Conservation (phyloP, 2,888 invertebrate genomes). For the Stenichneumon culpator region DNA sequence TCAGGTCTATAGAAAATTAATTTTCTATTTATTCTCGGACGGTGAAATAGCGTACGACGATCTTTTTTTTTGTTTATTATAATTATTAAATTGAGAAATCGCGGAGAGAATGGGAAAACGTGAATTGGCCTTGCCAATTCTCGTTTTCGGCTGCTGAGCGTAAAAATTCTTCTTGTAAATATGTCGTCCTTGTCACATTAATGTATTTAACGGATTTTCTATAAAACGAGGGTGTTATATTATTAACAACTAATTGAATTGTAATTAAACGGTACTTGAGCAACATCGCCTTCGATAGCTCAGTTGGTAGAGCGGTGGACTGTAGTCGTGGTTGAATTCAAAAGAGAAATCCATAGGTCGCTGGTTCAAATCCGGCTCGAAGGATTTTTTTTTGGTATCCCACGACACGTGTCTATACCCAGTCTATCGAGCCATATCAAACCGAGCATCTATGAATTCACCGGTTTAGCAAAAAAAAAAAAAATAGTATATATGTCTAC, state of each 20-base stretch:
- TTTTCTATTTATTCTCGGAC: too few relatives aligned
- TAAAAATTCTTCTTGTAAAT: too few relatives aligned
- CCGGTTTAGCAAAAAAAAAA: not conserved
- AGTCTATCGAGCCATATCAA: too few relatives aligned
- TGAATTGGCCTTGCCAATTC: too few relatives aligned
- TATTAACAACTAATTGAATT: not conserved
- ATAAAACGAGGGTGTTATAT: constrained; percentile 84
- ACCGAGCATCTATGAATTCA: too few relatives aligned
- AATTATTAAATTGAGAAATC: too few relatives aligned
- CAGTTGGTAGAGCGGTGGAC: constrained; percentile 85
- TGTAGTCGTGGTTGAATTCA: constrained; percentile 72
- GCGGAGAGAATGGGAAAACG: not conserved
- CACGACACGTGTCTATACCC: not conserved
- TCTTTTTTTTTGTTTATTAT: too few relatives aligned
- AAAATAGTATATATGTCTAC: not conserved
- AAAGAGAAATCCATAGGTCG: constrained; percentile 82
- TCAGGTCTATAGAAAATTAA: too few relatives aligned
- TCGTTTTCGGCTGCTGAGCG: constrained; percentile 62
- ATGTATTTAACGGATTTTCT: constrained; percentile 68
- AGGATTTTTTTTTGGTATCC: constrained; percentile 60
- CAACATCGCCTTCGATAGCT: constrained; percentile 79
- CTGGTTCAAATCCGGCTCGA: constrained; percentile 84
- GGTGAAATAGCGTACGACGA: too few relatives aligned
- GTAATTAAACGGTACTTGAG: not conserved
- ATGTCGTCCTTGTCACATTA: too few relatives aligned